Evolutionary conservation across 2,888 invertebrate genomes (phyloP).

Genomic region (Erannis defoliaria): DNA sequence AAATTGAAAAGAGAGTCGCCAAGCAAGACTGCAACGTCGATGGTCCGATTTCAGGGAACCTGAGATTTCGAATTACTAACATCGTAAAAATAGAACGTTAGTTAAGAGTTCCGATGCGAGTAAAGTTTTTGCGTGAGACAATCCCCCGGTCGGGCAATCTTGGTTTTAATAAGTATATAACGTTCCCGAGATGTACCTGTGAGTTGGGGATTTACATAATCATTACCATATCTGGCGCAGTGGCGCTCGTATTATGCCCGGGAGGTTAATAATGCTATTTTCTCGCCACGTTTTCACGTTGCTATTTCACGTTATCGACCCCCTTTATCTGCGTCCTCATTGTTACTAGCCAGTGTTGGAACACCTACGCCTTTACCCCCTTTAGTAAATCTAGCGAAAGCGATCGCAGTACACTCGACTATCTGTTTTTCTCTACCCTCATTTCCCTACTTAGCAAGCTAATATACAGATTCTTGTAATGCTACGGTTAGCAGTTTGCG

Average conservation of each 20-base stretch:
- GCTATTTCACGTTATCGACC: slow-evolving; percentile 85
- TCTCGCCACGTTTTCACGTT: slow-evolving; percentile 86
- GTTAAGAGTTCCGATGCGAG: slow-evolving; percentile 69
- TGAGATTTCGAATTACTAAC: slow-evolving; percentile 80
- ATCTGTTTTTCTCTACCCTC: slow-evolving; percentile 13
- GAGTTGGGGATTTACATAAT: slow-evolving; percentile 86
- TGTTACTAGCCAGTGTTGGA: slow-evolving; percentile 81
- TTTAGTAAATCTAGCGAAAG: slow-evolving; percentile 48
- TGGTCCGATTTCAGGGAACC: slow-evolving; percentile 81
- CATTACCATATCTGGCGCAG: slow-evolving; percentile 87
- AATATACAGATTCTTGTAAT: slow-evolving; percentile 23
- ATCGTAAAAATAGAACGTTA: slow-evolving; percentile 78
- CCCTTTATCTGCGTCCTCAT: slow-evolving; percentile 84
- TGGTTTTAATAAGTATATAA: slow-evolving; percentile 86
- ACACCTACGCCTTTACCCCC: slow-evolving; percentile 69
- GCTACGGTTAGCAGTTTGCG: slow-evolving; percentile 28
- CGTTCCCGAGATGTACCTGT: slow-evolving; percentile 84
- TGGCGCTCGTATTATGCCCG: slow-evolving; percentile 85
- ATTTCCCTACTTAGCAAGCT: neutral
- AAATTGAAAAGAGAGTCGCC: slow-evolving; percentile 86
- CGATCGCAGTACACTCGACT: slow-evolving; percentile 14
- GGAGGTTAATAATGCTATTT: slow-evolving; percentile 87
- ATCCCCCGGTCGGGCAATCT: slow-evolving; percentile 80
- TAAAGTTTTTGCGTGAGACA: slow-evolving; percentile 77
- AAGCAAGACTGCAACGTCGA: slow-evolving; percentile 78